phyloP scores from a whole-genome alignment of 2,797 vertebrate species.

The Cyclopterus lumpus region DNA sequence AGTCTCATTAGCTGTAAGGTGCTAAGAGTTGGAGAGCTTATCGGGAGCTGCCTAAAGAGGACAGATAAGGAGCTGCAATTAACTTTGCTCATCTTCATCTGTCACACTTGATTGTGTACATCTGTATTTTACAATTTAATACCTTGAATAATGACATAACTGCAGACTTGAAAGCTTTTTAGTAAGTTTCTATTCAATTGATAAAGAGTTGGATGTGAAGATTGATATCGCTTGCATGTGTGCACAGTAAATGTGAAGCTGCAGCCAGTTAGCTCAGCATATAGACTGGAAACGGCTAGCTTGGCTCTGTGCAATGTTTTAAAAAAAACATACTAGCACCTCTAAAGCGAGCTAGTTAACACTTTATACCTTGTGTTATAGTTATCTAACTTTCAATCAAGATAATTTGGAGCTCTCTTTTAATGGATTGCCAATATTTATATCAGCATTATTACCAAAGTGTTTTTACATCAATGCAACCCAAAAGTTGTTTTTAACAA shows the following conservation, averaged over 20 bases:
- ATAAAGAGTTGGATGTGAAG: not conserved
- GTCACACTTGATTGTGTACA: conserved; percentile 25
- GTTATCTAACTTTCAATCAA: not conserved
- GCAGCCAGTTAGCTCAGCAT: not conserved
- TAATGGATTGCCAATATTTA: not conserved
- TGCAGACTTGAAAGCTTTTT: not conserved
- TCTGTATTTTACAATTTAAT: conserved; percentile 21
- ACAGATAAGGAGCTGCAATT: conserved; percentile 66
- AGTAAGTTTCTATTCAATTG: not conserved
- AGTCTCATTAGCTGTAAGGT: conserved; percentile 69
- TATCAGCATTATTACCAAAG: not conserved
- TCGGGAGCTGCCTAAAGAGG: conserved; percentile 61
- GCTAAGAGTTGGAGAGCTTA: conserved; percentile 70
- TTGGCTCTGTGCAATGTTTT: not conserved
- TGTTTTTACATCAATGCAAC: not conserved
- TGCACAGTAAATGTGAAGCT: not conserved
- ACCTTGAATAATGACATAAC: not conserved
- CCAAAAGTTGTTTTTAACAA: not conserved
- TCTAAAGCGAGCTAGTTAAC: no score
- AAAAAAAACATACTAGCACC: not conserved
- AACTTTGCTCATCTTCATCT: conserved; percentile 45
- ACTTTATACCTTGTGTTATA: rapidly evolving
- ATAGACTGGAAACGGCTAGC: no score
- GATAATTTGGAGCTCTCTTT: not conserved
- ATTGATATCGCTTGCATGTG: not conserved